Evolutionary conservation across 1,140 invertebrate genomes (phyloP).

Genomic region (Bombyx mandarina): DNA sequence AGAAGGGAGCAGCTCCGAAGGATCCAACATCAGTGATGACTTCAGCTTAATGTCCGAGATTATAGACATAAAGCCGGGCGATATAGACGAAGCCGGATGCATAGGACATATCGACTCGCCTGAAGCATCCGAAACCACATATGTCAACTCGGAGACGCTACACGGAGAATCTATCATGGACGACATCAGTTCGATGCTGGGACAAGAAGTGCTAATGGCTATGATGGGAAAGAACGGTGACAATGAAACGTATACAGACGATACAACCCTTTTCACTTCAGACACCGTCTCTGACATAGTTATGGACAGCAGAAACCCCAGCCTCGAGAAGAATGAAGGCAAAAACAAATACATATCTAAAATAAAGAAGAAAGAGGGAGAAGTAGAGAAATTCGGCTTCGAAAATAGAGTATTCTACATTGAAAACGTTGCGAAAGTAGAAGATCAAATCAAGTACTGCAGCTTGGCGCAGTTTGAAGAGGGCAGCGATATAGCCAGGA

Average conservation of each 20-base stretch:
- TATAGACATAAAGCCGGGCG: slow-evolving; percentile 71
- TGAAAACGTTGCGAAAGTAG: slow-evolving; percentile 70
- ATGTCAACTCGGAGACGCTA: slow-evolving; percentile 75
- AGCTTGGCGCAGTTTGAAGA: slow-evolving; percentile 84
- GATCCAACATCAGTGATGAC: slow-evolving; percentile 79
- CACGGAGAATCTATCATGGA: slow-evolving; percentile 83
- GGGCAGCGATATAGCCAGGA: slow-evolving; percentile 83
- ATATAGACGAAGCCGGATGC: slow-evolving; percentile 69
- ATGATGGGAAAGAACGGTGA: slow-evolving; percentile 77
- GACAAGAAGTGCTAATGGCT: slow-evolving; percentile 75
- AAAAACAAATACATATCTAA: slow-evolving; percentile 67
- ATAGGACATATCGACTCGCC: slow-evolving; percentile 87
- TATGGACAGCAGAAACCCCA: slow-evolving; percentile 66
- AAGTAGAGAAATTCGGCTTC: slow-evolving; percentile 76
- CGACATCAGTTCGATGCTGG: slow-evolving; percentile 81
- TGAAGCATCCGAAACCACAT: slow-evolving; percentile 81
- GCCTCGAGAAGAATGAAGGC: slow-evolving; percentile 56
- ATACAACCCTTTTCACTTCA: slow-evolving; percentile 75
- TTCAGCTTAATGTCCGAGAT: slow-evolving; percentile 77
- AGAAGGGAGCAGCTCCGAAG: slow-evolving; percentile 71
- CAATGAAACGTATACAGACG: slow-evolving; percentile 76
- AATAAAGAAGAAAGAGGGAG: slow-evolving; percentile 64
- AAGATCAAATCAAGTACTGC: slow-evolving; percentile 76
- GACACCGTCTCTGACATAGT: slow-evolving; percentile 70
- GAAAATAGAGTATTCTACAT: slow-evolving; percentile 78